Conservation (phyloP, 2,888 invertebrate species). For the Tenthredo notha region DNA sequence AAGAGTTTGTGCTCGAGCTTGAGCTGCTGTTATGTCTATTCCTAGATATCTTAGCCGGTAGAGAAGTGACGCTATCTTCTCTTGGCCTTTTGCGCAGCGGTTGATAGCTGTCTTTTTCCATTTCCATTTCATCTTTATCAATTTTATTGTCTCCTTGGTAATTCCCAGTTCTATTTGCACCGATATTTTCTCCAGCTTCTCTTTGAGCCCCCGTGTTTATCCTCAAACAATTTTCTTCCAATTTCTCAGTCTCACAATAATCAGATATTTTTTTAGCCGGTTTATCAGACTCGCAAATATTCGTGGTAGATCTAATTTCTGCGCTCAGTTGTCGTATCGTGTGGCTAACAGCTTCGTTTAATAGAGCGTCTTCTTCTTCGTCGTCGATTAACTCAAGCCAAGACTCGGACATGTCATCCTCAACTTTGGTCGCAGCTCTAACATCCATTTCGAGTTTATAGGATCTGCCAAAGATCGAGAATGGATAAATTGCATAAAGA, state of each 20-base stretch:
- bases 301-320: constrained; percentile 7
- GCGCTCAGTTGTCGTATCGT: constrained; percentile 28
- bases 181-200: not conserved
- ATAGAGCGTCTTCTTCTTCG: constrained; percentile 65
- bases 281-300: constrained; percentile 48
- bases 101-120: constrained; percentile 57
- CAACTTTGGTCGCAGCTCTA: not conserved
- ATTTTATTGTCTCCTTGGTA: not conserved
- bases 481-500: not conserved
- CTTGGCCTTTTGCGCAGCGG: constrained; percentile 67
- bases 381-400: constrained; percentile 17
- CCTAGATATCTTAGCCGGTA: constrained; percentile 66
- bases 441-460: not conserved
- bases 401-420: constrained; percentile 18
- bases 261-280: constrained; percentile 52
- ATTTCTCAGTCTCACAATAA: constrained; percentile 10
- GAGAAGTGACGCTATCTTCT: constrained; percentile 62
- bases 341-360: constrained; percentile 65
- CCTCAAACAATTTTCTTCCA: constrained; percentile 56
- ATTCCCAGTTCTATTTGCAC: constrained; percentile 53
- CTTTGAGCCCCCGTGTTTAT: constrained; percentile 45
- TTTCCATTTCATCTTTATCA: constrained; percentile 27
- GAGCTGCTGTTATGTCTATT: constrained; percentile 71
- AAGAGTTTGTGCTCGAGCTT: constrained; percentile 72
- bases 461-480: not conserved